Evolutionary conservation across 1,140 invertebrate genomes (phyloP).

Genomic region (Melitaea cinxia): DNA sequence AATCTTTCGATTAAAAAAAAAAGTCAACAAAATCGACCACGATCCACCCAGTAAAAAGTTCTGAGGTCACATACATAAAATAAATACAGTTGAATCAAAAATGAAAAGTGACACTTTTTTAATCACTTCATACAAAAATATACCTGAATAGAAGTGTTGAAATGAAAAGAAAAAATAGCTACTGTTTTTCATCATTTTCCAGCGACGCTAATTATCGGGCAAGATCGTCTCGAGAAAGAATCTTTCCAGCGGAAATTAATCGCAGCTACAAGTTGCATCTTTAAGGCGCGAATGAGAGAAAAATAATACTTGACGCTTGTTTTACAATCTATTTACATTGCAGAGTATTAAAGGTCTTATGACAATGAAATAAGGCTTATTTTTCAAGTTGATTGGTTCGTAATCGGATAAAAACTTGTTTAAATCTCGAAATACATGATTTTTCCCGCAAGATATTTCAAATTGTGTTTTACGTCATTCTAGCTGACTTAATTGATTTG

Average conservation of each 20-base stretch:
- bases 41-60: no score
- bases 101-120: neutral
- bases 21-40: no score
- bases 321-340: constrained; percentile 1
- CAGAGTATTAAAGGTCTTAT: neutral
- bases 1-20: no score
- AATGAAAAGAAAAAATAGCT: neutral
- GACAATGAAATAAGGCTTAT: neutral
- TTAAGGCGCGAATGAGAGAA: constrained; percentile 21
- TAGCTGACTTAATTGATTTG: neutral
- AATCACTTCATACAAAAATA: neutral
- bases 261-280: constrained; percentile 30
- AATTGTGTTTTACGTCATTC: neutral
- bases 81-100: no score
- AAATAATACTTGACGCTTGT: constrained; percentile 9
- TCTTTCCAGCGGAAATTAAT: constrained; percentile 26
- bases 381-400: neutral
- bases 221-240: constrained; percentile 17
- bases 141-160: neutral
- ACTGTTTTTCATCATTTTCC: constrained; percentile 12
- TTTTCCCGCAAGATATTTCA: neutral
- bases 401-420: no score
- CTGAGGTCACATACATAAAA: no score
- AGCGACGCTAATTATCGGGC: constrained; percentile 16
- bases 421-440: neutral